These are phyloP conservation scores for Polypterus bichir DNA, from an alignment of 2,113 vertebrate species.

Conservation along the genomic window DNA sequence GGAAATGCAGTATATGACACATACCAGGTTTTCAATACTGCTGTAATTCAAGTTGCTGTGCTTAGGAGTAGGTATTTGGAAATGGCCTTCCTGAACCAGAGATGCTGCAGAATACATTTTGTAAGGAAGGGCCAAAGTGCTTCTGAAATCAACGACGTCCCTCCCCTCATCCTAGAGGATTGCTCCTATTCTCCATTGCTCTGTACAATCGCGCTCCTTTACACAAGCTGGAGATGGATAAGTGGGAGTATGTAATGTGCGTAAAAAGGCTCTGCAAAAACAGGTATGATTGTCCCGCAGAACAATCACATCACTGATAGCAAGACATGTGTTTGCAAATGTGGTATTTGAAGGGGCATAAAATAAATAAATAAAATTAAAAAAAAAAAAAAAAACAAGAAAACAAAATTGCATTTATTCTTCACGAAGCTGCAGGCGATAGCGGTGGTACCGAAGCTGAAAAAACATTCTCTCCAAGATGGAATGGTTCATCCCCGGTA, in stretches of 20 bases:
- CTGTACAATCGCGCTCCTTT: slow-evolving; percentile 19
- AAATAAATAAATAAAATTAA: slow-evolving; percentile 21
- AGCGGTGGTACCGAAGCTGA: slow-evolving; percentile 95
- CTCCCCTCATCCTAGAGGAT: neutral
- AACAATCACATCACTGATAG: neutral
- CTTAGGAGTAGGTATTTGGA: slow-evolving; percentile 39
- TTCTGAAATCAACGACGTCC: neutral
- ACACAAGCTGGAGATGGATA: slow-evolving; percentile 22
- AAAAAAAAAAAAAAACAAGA: slow-evolving; percentile 19
- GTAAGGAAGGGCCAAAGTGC: slow-evolving; percentile 23
- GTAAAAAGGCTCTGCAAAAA: neutral
- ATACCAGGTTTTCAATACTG: neutral
- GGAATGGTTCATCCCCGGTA: slow-evolving; percentile 87
- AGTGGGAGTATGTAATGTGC: neutral
- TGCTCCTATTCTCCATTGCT: neutral
- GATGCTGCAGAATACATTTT: slow-evolving; percentile 18
- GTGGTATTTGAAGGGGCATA: neutral
- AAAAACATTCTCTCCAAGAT: slow-evolving; percentile 90
- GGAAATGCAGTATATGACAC: neutral
- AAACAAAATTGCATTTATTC: slow-evolving; percentile 48
- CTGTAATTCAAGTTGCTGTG: slow-evolving; percentile 34
- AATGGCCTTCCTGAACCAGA: slow-evolving; percentile 19
- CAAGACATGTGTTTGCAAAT: slow-evolving; percentile 6
- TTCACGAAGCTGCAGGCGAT: slow-evolving; percentile 92
- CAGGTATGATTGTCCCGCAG: neutral